Evolutionary conservation across 2,888 invertebrate genomes (phyloP).

Genomic region (Saturnia japonica): DNA sequence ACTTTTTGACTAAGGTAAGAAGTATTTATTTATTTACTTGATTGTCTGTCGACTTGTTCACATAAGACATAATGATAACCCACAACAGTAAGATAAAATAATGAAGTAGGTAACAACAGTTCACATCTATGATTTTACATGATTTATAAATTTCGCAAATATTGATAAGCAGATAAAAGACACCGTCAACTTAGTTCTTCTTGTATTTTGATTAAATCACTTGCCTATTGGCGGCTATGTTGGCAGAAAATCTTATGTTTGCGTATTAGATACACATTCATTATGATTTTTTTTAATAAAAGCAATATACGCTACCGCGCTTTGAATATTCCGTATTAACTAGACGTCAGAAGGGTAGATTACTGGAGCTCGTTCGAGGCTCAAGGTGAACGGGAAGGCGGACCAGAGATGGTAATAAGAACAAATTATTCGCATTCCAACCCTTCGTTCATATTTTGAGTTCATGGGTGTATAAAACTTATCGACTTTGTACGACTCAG

Average conservation of each 20-base stretch:
- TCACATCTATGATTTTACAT: background rate
- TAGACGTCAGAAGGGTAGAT: slow-evolving; percentile 50
- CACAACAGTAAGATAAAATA: background rate
- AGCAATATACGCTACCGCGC: slow-evolving; percentile 35
- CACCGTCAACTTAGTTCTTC: background rate
- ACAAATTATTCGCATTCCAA: slow-evolving; percentile 73
- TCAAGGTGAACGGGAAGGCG: slow-evolving; percentile 69
- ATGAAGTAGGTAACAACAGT: background rate
- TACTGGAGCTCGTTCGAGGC: slow-evolving; percentile 65
- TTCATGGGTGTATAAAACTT: slow-evolving; percentile 60
- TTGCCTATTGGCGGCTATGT: background rate
- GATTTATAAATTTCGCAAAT: background rate
- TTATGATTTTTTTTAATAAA: slow-evolving; percentile 48
- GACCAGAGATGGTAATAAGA: slow-evolving; percentile 64
- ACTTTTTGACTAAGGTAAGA: background rate
- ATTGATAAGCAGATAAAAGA: background rate
- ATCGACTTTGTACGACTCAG: slow-evolving; percentile 50
- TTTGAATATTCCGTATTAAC: slow-evolving; percentile 37
- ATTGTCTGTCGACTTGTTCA: too few relatives aligned
- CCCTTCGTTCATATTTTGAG: slow-evolving; percentile 71
- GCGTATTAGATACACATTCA: slow-evolving; percentile 22
- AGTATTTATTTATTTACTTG: too few relatives aligned
- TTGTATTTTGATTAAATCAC: background rate
- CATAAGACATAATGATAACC: background rate
- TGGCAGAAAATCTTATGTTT: slow-evolving; percentile 20